Evolutionary conservation across 2,888 invertebrate species (phyloP), one percentile per base, ranked within the genome.

Genomic region (Agrilus cyanescens): DNA sequence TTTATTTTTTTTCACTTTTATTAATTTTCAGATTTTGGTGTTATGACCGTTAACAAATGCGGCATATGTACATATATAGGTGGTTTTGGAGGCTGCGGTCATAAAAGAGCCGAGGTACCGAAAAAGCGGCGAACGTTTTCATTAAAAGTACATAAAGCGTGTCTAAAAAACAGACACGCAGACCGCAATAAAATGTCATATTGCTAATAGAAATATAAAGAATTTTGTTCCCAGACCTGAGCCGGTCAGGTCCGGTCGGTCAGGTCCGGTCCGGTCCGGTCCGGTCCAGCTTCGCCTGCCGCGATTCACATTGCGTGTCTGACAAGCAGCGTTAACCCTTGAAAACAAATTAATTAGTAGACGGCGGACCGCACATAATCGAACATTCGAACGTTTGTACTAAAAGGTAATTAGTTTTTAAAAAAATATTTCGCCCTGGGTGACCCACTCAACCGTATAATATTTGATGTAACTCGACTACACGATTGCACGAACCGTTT

Each of bases 361-460:
- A 39, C 45, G 39, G 39, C 39, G 13, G 42, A 45, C 45, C 45
- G 42, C 45, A 45, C 42, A 42, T 42, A 45, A 45, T 25, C 25
- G 25, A 39, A 39, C 42, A 33, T 45, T 45, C 40, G 42, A 40
- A 42, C 42, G 45, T 45, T 45, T 45, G 45, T 42, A 45, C 45
- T 45, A 42, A 45, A 45, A 45, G 39, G 45, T 45, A 45, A 45
- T 45, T 45, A 45, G 45, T 45, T 45, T 36, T 32, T 42, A 39
- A 38, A 42, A 42, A 45, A 42, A 42, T 39, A 32, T 37, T 37
- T 45, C 42, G 45, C 45, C 45, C 40, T 41, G 42, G 45, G 45
- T 45, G 45, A 45, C 40, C 45, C 37, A 30, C 25, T 25, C 25
- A 25, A 25, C 25, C 25, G 25, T 25, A 4, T 25, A 25, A 25